phyloP scores from a whole-genome alignment of 2,888 invertebrate genomes.

The Plusia festucae region DNA sequence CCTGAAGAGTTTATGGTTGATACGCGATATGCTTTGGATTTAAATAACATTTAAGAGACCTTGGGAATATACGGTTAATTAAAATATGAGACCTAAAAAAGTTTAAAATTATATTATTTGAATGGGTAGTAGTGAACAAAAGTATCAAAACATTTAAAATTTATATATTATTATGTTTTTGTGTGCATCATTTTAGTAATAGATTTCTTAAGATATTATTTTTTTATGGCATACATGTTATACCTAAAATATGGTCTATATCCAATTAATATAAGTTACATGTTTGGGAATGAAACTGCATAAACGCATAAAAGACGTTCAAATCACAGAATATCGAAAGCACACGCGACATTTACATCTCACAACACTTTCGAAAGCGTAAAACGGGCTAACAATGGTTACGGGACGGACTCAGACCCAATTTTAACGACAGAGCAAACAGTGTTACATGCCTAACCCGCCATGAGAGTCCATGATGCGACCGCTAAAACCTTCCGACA shows the following conservation, averaged over 20 bases:
- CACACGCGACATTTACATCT: constrained; percentile 53
- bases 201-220: too few species aligned
- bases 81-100: too few species aligned
- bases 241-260: neutral
- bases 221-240: too few species aligned
- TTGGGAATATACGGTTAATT: too few species aligned
- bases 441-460: constrained; percentile 64
- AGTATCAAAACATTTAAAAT: too few species aligned
- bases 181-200: too few species aligned
- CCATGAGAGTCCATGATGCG: constrained; percentile 83
- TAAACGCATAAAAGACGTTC: constrained; percentile 24
- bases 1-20: neutral
- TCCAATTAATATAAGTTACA: neutral
- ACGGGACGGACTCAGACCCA: constrained; percentile 72
- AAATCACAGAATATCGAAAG: constrained; percentile 57
- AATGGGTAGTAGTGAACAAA: too few species aligned
- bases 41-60: too few species aligned
- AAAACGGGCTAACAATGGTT: constrained; percentile 72
- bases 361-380: constrained; percentile 75
- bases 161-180: too few species aligned
- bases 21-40: neutral
- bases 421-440: constrained; percentile 80
- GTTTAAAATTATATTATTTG: too few species aligned
- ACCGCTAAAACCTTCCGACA: constrained; percentile 84
- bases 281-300: constrained; percentile 23